These are phyloP conservation scores for Frankliniella fusca DNA, from an alignment of 2,888 invertebrate species.

Conservation along the genomic window DNA sequence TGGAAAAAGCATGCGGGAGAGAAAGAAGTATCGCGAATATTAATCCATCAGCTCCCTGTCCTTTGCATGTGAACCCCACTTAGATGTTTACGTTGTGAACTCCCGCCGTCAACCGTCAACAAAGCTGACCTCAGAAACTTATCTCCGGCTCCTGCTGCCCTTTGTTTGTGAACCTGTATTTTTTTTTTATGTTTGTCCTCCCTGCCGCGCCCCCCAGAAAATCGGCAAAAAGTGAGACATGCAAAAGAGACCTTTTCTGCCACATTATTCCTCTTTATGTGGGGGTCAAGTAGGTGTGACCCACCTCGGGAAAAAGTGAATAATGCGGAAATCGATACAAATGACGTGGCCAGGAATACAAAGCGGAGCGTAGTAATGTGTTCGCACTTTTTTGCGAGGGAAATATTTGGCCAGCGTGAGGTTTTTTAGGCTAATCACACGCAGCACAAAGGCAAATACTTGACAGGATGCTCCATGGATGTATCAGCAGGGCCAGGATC, in stretches of 20 bases:
- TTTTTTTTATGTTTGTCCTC: background rate
- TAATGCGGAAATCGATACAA: constrained; percentile 13
- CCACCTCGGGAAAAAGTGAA: background rate
- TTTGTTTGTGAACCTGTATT: background rate
- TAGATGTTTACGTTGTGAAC: constrained; percentile 10
- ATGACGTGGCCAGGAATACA: constrained; percentile 13
- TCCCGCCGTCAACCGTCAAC: background rate
- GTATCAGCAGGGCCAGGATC: too few species aligned
- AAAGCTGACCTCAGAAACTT: constrained; percentile 6
- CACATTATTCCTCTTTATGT: background rate
- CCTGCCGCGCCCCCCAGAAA: background rate
- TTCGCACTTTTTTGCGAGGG: constrained; percentile 19
- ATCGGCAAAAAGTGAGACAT: background rate
- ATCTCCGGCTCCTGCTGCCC: background rate
- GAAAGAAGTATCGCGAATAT: constrained; percentile 20
- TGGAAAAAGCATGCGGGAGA: background rate
- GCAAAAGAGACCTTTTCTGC: constrained; percentile 22
- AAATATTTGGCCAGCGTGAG: background rate
- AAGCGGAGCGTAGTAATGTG: constrained; percentile 6
- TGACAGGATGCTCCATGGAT: background rate
- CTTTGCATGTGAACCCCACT: background rate
- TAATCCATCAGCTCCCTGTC: background rate
- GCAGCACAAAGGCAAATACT: background rate
- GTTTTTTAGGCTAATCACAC: background rate
- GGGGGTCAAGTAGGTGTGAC: constrained; percentile 13